Base-by-base conservation (phyloP, 2,797 vertebrate species). In the Sphaeramia orbicularis region DNA sequence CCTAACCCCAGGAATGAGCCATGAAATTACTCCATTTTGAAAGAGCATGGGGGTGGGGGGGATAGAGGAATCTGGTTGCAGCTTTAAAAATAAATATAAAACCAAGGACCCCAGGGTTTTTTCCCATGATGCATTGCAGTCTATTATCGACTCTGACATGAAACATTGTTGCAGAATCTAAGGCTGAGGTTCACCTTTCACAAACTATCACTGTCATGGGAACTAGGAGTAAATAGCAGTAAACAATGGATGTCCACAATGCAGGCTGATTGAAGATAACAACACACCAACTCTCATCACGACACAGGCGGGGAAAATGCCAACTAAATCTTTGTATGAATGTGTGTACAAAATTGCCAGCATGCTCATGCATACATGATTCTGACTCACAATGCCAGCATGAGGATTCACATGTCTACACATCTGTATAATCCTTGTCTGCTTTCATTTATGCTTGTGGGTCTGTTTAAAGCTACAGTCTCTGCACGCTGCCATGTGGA, bases 11-110 rank as follows among this genome's bases (percentile, higher is more conserved):
- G 81, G 82, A 92, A 92, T 82, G 83, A 89, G 89, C 84, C 85
- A 87, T 94, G 89, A 93, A 93, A 93, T 93, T 71, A 92, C 91
- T 88, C 84, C 59, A 85, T 85, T 86, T 90, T 71, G 43, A 86
- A 74, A 74, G 30, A 86, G 77, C 59, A 35, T 40, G 21, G 18
- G 15, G 16, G n/a, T 13, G 16, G 52, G 49, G 32, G 13, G 1
- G 6, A 11, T 10, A 41, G 51, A 54, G 52, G 47, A 67, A 81
- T 85, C 71, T 78, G 65, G 75, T 74, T 52, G 32, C 52, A 84
- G 79, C 69, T 79, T 86, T 81, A 74, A 88, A 86, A 81, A 88
- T 86, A 86, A 76, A 84, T 87, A 71, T 78, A 84, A 84, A 90
- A 82, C 55, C 62, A 54, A 61, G 36, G 61, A 73, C 69, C 75